Evolutionary conservation across 2,113 vertebrate species (phyloP), one percentile per base, ranked within the genome.

Genomic region (Addax nasomaculatus): DNA sequence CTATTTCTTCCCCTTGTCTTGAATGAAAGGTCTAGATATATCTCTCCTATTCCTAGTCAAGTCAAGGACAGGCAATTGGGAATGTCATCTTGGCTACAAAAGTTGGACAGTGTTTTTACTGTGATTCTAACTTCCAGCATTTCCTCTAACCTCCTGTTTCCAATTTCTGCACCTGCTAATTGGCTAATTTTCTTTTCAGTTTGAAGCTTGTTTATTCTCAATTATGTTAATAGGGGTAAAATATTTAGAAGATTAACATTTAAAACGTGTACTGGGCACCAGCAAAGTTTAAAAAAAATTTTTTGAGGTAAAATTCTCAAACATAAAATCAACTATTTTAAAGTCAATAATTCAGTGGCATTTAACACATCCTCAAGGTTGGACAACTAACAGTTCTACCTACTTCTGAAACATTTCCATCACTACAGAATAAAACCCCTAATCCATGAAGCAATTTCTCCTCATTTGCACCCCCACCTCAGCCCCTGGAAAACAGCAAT

Each of bases 101-200:
- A 98, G 79, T 97, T 86, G 53, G 85, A 96, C 49, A 87, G n/a
- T 95, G 90, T 96, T 98, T 97, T 96, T 92, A 97, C 89, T 95
- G 84, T 67, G 8, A 25, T 92, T 95, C 96, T 86, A 98, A 97
- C 84, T 95, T 93, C 83, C 13, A 55, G 7, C 90, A 73, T 90
- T 98, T 98, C 97, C 95, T 96, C 85, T 90, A 97, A 97, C 88
- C 43, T 97, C 96, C 97, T 85, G 39, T 97, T 98, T 98, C 93
- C 83, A 97, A 98, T 96, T 87, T 94, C 95, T 96, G 95, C 96
- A 98, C 96, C 97, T 98, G 97, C 89, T 98, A 98, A 98, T 98
- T 98, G 98, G 85, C 97, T 99, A 97, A 98, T 98, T 98, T 98
- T 98, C 96, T 98, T 99, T 98, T 98, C 97, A 98, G 96, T 89